Conservation (phyloP, 2,113 vertebrate genomes). For the Paramisgurnus dabryanus region DNA sequence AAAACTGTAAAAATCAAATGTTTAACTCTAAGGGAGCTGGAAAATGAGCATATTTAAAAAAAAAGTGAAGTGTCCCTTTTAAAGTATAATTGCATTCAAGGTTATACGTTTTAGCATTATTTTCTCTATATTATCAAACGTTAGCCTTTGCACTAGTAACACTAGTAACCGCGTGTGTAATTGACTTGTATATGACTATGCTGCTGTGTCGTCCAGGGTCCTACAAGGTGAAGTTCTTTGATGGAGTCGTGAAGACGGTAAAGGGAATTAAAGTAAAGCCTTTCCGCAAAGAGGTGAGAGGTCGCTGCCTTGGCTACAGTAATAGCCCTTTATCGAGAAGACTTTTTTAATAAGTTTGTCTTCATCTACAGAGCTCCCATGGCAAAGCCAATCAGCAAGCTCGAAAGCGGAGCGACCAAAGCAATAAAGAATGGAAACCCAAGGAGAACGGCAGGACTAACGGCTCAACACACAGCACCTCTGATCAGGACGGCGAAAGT, state of each 20-base stretch:
- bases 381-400: conserved; percentile 79
- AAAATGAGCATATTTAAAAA: too few species aligned
- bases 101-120: too few species aligned
- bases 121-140: too few species aligned
- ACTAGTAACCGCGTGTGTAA: too few species aligned
- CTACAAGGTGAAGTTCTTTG: conserved; percentile 96
- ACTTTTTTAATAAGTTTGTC: neutral
- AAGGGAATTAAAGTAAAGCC: conserved; percentile 96
- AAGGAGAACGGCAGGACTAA: conserved; percentile 72
- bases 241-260: conserved; percentile 93
- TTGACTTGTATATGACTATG: neutral
- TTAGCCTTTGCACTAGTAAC: too few species aligned
- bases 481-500: conserved; percentile 74
- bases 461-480: conserved; percentile 69
- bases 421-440: conserved; percentile 76
- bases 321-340: neutral
- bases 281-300: conserved; percentile 81
- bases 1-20: too few species aligned
- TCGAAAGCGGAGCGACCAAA: conserved; percentile 78
- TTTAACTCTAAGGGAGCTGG: too few species aligned
- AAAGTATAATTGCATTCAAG: too few species aligned
- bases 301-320: neutral
- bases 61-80: too few species aligned
- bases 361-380: conserved; percentile 25
- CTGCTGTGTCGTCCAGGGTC: conserved; percentile 75